These are phyloP conservation scores for Scelioninae gen. 2 DNA, from an alignment of 2,888 invertebrate species.

Conservation along the genomic window DNA sequence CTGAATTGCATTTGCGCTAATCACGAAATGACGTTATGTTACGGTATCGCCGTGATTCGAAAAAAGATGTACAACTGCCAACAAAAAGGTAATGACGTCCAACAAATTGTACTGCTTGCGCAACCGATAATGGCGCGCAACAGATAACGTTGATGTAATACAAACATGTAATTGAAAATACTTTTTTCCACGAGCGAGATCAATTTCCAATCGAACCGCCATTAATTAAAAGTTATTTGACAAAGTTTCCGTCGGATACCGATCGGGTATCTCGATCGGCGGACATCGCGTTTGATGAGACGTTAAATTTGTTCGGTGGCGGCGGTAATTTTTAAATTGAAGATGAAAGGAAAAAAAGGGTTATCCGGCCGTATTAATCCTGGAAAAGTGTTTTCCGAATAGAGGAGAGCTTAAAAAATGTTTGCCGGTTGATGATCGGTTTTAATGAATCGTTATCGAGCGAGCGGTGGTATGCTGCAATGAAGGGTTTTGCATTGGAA, in stretches of 20 bases:
- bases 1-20: constrained; percentile 43
- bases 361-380: constrained; percentile 3
- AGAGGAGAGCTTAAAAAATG: background rate
- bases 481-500: constrained; percentile 47
- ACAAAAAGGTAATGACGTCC: constrained; percentile 42
- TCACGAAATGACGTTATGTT: constrained; percentile 50
- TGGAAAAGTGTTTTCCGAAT: constrained; percentile 1
- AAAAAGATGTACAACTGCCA: constrained; percentile 34
- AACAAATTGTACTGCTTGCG: constrained; percentile 39
- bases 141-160: constrained; percentile 37
- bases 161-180: constrained; percentile 47
- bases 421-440: constrained; percentile 8
- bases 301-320: too few relatives aligned
- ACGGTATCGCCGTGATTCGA: constrained; percentile 44
- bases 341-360: background rate
- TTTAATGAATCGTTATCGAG: constrained; percentile 50
- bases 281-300: background rate
- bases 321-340: too few relatives aligned
- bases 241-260: constrained; percentile 1
- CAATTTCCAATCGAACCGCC: constrained; percentile 11
- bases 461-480: constrained; percentile 32
- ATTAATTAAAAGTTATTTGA: constrained; percentile 17
- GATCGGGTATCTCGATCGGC: background rate
- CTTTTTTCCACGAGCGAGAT: constrained; percentile 14
- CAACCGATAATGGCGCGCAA: constrained; percentile 30